Conservation (phyloP, 1,140 invertebrate genomes). For the Gonatopus flavifemur region DNA sequence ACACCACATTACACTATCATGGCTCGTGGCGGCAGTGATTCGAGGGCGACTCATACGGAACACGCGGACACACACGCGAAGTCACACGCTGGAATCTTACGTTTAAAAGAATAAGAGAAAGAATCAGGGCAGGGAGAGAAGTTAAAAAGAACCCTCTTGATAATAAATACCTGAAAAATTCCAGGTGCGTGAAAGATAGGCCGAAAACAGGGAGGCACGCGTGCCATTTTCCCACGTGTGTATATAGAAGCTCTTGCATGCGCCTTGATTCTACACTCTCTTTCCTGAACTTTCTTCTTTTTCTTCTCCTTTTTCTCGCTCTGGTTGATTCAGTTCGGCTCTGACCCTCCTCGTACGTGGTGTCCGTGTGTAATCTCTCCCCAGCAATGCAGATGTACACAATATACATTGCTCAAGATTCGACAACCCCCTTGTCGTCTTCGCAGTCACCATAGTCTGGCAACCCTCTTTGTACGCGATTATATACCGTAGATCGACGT, state of each 20-base stretch:
- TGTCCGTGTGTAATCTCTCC: too few species aligned
- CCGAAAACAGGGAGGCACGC: slow-evolving; percentile 35
- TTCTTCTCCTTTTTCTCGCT: slow-evolving; percentile 6
- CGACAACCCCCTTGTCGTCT: slow-evolving; percentile 16
- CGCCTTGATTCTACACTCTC: slow-evolving; percentile 22
- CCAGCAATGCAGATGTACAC: too few species aligned
- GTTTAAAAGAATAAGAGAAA: too few species aligned
- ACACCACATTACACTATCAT: too few species aligned
- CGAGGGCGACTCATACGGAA: too few species aligned
- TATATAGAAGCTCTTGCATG: slow-evolving; percentile 20
- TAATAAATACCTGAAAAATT: slow-evolving; percentile 27
- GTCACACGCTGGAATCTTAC: slow-evolving; percentile 25
- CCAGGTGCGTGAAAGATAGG: slow-evolving; percentile 46
- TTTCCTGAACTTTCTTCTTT: slow-evolving; percentile 12
- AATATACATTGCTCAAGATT: too few species aligned
- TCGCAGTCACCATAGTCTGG: slow-evolving; percentile 22
- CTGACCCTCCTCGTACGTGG: background rate
- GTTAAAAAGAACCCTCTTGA: too few species aligned
- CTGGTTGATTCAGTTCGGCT: too few species aligned
- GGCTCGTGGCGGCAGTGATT: too few species aligned
- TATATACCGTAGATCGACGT: slow-evolving; percentile 31
- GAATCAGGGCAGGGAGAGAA: too few species aligned
- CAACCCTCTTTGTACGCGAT: slow-evolving; percentile 2
- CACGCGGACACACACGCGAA: slow-evolving; percentile 24
- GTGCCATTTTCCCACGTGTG: slow-evolving; percentile 51